Evolutionary conservation across 2,797 vertebrate species (phyloP), one percentile per base, ranked within the genome.

Genomic region (Falco biarmicus): DNA sequence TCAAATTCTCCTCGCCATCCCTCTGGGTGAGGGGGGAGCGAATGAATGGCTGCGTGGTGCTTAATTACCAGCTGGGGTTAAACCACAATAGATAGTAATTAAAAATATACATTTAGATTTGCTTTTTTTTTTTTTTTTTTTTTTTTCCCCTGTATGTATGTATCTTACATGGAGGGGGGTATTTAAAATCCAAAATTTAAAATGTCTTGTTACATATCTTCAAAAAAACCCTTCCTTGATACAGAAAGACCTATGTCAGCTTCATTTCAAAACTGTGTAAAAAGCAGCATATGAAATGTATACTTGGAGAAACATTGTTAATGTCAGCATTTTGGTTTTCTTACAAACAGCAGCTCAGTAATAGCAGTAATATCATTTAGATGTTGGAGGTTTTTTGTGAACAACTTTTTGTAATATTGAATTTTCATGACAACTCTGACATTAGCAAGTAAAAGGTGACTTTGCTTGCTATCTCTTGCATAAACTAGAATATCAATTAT

Each of bases 401-500:
- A 41, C 13, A 89, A 47, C 9, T 86, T 95, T 63, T 92, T 78
- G 8, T 34, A 79, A 70, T 68, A 71, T 19, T 89, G 59, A 82
- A 87, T 93, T 95, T 93, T 89, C 45, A 68, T 79, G 83, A 84
- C 93, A 95, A 77, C 15, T 75, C 19, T 85, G 57, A 48, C 15
- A 56, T 60, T 82, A 90, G 4, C 20, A 87, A 89, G 63, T 64
- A 74, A 88, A 94, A 92, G 51, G 56, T 94, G 80, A 87, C 50
- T 70, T 64, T 89, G 39, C 21, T 31, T 56, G n/a, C 31, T 82
- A 4, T 53, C 16, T 68, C 43, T 95, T 90, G 66, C 63, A 75
- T 79, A 87, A 88, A 84, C 16, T 70, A 78, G 73, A 86, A 59
- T 81, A 91, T 69, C 57, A 90, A 78, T 76, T 77, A 73, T 45